Evolutionary conservation across 35 echinoderm and acorn worm species (phyloP).

Genomic region (Stichopus chloronotus): DNA sequence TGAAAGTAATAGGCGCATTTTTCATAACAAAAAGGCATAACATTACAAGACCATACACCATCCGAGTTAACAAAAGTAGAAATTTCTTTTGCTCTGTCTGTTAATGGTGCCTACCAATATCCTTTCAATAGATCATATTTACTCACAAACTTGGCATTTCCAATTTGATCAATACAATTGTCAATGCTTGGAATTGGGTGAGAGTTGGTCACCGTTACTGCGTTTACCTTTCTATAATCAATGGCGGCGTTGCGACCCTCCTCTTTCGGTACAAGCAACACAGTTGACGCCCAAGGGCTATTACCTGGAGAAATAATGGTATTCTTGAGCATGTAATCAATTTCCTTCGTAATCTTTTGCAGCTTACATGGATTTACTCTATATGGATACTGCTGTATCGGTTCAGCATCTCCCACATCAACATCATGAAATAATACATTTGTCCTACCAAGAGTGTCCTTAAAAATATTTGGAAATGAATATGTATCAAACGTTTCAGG

Average conservation of each 20-base stretch:
- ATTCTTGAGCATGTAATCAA: slow-evolving; percentile 75
- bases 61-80: too few species aligned
- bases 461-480: neutral
- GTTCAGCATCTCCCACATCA: too few species aligned
- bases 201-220: slow-evolving; percentile 69
- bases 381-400: slow-evolving; percentile 71
- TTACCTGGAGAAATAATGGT: slow-evolving; percentile 69
- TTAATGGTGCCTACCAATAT: slow-evolving; percentile 80
- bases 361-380: slow-evolving; percentile 62
- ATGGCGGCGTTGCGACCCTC: slow-evolving; percentile 55
- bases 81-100: too few species aligned
- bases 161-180: too few species aligned
- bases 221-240: slow-evolving; percentile 78
- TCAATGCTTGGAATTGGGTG: slow-evolving; percentile 68
- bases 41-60: too few species aligned
- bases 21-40: slow-evolving; percentile 75
- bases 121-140: slow-evolving; percentile 84
- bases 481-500: neutral
- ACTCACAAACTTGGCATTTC: slow-evolving; percentile 69
- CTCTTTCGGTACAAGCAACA: slow-evolving; percentile 69
- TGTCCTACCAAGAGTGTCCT: slow-evolving; percentile 61
- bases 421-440: slow-evolving; percentile 36
- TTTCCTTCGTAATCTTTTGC: slow-evolving; percentile 56
- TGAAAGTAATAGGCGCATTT: slow-evolving; percentile 46
- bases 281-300: slow-evolving; percentile 71